These are phyloP conservation scores for Hoplodrina ambigua DNA, from an alignment of 2,888 invertebrate genomes.

Conservation along the genomic window DNA sequence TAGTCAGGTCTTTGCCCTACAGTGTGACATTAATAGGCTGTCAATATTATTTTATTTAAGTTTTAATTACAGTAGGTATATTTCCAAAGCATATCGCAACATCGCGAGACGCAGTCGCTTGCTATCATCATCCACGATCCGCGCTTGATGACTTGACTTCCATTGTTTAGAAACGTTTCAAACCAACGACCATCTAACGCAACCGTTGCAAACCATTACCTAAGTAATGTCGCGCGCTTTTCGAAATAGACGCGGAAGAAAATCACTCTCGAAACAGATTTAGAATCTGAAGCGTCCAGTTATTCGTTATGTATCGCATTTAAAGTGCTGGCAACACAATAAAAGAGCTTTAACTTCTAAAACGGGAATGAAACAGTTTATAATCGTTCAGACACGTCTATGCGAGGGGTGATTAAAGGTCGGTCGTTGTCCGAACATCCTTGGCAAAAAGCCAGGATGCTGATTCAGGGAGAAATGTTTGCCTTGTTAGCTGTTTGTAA, in stretches of 20 bases:
- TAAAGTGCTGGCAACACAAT: conserved; percentile 64
- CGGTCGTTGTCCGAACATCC: conserved; percentile 82
- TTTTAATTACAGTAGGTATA: conserved; percentile 8
- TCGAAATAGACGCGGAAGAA: conserved; percentile 61
- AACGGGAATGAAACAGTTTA: conserved; percentile 74
- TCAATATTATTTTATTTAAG: too few species aligned
- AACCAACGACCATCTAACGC: conserved; percentile 38
- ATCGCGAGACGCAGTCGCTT: conserved; percentile 30
- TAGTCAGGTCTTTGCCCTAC: too few species aligned
- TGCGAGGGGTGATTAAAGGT: conserved; percentile 78
- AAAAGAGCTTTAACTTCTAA: conserved; percentile 78
- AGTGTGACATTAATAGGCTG: too few species aligned
- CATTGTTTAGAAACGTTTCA: conserved; percentile 65
- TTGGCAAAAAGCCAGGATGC: conserved; percentile 81
- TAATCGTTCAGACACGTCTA: conserved; percentile 65
- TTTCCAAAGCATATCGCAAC: conserved; percentile 46
- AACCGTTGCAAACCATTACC: conserved; percentile 49
- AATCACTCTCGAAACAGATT: conserved; percentile 43
- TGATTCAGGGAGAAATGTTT: conserved; percentile 64
- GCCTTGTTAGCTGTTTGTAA: conserved; percentile 73
- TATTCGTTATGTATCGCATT: conserved; percentile 40
- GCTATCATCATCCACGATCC: conserved; percentile 49
- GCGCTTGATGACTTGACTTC: conserved; percentile 45
- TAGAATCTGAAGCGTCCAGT: conserved; percentile 42
- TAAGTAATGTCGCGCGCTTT: conserved; percentile 49